phyloP scores from a whole-genome alignment of 2,113 vertebrate species.

The Uropsilus gracilis region DNA sequence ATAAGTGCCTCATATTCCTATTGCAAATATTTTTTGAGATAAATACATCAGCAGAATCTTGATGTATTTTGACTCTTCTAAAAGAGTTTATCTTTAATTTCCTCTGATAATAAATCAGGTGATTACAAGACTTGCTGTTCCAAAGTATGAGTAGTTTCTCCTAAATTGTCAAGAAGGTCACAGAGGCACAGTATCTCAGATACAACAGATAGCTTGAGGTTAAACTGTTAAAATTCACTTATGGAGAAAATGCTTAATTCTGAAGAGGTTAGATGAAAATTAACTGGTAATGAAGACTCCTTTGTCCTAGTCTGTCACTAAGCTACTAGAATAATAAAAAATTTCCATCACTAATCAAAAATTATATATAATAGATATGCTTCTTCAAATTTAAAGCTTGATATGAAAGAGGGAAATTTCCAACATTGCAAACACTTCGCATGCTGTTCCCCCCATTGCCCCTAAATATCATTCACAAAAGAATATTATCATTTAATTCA shows the following conservation, averaged over 20 bases:
- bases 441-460: background rate
- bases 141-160: background rate
- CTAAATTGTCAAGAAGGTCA: background rate
- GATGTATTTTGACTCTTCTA: constrained; percentile 84
- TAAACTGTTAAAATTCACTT: background rate
- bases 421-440: background rate
- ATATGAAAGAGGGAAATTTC: background rate
- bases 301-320: background rate
- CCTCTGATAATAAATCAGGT: background rate
- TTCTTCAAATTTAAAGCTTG: background rate
- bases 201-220: background rate
- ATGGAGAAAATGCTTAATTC: background rate
- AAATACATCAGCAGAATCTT: constrained; percentile 93
- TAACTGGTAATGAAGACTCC: background rate
- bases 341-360: background rate
- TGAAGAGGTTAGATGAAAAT: background rate
- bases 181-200: background rate
- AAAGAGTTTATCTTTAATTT: background rate
- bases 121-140: background rate
- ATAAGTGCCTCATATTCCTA: constrained; percentile 90
- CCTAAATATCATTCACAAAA: background rate
- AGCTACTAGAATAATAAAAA: background rate
- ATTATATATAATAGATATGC: background rate
- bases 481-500: no score
- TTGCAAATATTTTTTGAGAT: constrained; percentile 93